Base-by-base conservation (phyloP, 2,797 vertebrate species). In the Botia kubotai region DNA sequence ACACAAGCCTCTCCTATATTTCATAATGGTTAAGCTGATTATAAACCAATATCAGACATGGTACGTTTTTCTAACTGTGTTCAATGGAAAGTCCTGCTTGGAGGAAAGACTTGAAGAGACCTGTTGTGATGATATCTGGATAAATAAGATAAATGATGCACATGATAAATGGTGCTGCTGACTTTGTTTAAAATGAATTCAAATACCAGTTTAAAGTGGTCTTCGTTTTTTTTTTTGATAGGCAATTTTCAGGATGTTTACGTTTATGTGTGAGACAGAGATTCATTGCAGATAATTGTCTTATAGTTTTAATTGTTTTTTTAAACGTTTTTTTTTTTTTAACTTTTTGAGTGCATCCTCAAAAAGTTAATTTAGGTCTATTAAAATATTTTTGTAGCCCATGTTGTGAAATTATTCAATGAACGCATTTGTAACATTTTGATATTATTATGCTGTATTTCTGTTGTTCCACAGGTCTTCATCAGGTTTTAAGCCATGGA, bases 1-100 rank as follows among this genome's bases (percentile, higher is more conserved):
- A 86, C 73, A 65, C 58, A 50, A 83, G 92, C 91, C 92, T 88
- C 90, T 93, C 93, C 93, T 93, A 91, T 92, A 91, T 93, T 93
- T 93, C 91, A 94, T 93, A 93, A 94, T 91, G 91, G 91, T 90
- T 94, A 94, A 94, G 91, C 90, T 93, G 93, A 94, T 94, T 93
- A 93, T 93, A 93, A 94, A 92, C 91, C 93, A 92, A 93, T 94
- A 93, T 93, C 92, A 93, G 92, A 93, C 92, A 92, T 92, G 91
- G 91, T 93, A 91, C 93, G 93, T 94, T 72, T 81, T 43, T 93
- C 89, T 90, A 91, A 90, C 90, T 87, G 90, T 87, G 87, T 92
- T 94, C 91, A 89, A 89, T 90, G 90, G 91, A 93, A 91, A 93
- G 91, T 92, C 91, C 90, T 91, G 90, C 90, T 93, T 91, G 83